phyloP scores from a whole-genome alignment of 1,140 invertebrate genomes.

The Cardiocondyla obscurior region DNA sequence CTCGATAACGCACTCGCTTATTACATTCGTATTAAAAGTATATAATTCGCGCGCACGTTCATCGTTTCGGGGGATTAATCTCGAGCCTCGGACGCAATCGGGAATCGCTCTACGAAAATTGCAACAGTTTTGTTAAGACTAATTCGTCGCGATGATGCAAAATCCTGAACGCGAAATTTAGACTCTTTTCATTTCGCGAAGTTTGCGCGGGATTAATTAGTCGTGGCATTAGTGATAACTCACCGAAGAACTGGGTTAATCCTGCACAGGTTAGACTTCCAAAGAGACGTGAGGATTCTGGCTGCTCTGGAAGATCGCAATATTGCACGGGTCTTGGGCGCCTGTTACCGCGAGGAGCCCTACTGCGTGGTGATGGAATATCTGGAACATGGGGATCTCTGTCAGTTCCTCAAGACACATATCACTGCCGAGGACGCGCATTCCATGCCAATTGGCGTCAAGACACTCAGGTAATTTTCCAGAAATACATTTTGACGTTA shows the following conservation, averaged over 20 bases:
- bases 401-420: constrained; percentile 91
- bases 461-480: constrained; percentile 85
- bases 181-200: neutral
- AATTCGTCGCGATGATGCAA: neutral
- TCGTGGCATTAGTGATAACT: neutral
- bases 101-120: too few species aligned
- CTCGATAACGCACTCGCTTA: too few species aligned
- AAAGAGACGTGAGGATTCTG: constrained; percentile 94
- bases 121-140: too few species aligned
- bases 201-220: neutral
- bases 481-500: neutral
- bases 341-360: constrained; percentile 92
- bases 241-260: neutral
- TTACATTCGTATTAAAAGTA: too few species aligned
- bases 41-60: too few species aligned
- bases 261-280: constrained; percentile 91
- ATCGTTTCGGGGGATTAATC: too few species aligned
- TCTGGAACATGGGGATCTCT: constrained; percentile 94
- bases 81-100: too few species aligned
- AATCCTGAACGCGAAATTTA: neutral
- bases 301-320: constrained; percentile 94
- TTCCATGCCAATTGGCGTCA: constrained; percentile 86
- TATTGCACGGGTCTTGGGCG: constrained; percentile 93
- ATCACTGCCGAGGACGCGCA: constrained; percentile 85
- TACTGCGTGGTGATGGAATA: constrained; percentile 96